These are phyloP conservation scores for Drosophila helvetica DNA, from an alignment of 2,888 invertebrate genomes.

Conservation along the genomic window DNA sequence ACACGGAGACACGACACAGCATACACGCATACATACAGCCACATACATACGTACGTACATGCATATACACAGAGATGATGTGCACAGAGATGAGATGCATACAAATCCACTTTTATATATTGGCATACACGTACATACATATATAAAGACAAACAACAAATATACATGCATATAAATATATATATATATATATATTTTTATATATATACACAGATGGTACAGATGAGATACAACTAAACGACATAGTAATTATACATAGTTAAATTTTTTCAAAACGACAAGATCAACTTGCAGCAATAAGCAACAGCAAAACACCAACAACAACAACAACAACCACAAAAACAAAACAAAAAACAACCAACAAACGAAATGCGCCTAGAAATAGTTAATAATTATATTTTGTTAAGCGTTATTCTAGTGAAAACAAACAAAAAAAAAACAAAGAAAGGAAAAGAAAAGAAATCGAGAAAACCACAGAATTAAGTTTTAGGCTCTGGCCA, in stretches of 20 bases:
- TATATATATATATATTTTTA: constrained; percentile 53
- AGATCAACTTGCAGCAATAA: constrained; percentile 44
- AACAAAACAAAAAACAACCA: constrained; percentile 28
- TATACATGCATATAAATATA: constrained; percentile 39
- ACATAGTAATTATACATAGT: constrained; percentile 59
- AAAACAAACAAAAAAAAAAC: constrained; percentile 37
- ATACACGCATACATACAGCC: constrained; percentile 14
- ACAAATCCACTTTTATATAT: constrained; percentile 34
- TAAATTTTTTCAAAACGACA: constrained; percentile 69
- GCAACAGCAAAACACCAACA: constrained; percentile 31
- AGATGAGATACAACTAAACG: constrained; percentile 23
- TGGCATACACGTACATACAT: constrained; percentile 22
- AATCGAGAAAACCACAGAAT: constrained; percentile 54
- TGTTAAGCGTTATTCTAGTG: constrained; percentile 77
- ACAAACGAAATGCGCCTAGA: constrained; percentile 58
- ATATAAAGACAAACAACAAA: constrained; percentile 15
- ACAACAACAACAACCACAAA: constrained; percentile 32
- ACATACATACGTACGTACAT: constrained; percentile 28
- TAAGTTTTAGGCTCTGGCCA: constrained; percentile 65
- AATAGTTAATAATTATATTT: constrained; percentile 80
- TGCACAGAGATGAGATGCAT: constrained; percentile 13
- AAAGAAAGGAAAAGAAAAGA: constrained; percentile 9
- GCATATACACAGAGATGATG: constrained; percentile 25
- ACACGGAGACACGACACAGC: constrained; percentile 13
- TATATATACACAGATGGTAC: constrained; percentile 56